Evolutionary conservation across 2,113 vertebrate species (phyloP).

Genomic region (Onychostoma macrolepis): DNA sequence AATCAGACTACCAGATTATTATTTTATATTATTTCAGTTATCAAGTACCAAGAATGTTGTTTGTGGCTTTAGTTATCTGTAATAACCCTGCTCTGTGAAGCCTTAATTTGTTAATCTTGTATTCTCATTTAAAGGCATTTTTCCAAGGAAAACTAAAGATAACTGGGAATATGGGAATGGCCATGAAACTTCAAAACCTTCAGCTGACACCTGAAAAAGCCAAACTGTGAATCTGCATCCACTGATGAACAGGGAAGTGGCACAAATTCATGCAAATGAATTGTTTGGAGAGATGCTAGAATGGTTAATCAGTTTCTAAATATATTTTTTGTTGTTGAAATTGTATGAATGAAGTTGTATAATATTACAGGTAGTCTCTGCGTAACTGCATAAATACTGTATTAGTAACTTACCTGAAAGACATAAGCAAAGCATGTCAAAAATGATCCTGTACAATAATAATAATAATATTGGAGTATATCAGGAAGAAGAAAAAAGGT

Average conservation of each 20-base stretch:
- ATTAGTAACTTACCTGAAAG: neutral
- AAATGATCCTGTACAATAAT: neutral
- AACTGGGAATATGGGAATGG: conserved; percentile 90
- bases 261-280: neutral
- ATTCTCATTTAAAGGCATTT: conserved; percentile 78
- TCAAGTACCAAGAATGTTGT: neutral
- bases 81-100: neutral
- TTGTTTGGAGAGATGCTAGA: neutral
- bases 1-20: no score
- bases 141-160: conserved; percentile 95
- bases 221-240: conserved; percentile 81
- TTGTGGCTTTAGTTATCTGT: neutral
- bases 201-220: conserved; percentile 86
- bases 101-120: neutral
- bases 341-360: neutral
- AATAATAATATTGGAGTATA: neutral
- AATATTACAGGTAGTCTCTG: neutral
- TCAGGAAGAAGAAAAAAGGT: neutral
- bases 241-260: neutral
- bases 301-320: neutral
- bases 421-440: neutral
- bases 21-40: neutral
- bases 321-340: neutral
- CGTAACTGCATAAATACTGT: neutral
- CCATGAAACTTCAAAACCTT: conserved; percentile 93